Conservation (phyloP, 2,888 invertebrate genomes). For the Mellilla xanthometata region DNA sequence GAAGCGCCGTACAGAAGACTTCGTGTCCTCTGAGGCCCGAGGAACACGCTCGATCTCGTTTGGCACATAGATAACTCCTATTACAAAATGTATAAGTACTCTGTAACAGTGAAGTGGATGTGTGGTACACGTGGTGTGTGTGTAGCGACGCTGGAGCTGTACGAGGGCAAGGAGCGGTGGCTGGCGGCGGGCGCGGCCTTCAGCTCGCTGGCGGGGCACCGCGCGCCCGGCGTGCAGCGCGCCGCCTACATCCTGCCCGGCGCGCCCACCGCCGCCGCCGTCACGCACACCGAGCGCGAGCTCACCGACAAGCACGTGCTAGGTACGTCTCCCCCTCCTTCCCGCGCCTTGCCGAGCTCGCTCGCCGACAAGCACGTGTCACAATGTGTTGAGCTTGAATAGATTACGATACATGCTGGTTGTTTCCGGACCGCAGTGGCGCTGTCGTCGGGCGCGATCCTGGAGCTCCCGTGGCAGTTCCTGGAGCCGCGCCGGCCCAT, state of each 20-base stretch:
- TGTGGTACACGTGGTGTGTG: too few species aligned
- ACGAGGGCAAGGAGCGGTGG: slow-evolving; percentile 90
- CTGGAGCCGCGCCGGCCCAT: slow-evolving; percentile 95
- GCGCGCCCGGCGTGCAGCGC: slow-evolving; percentile 86
- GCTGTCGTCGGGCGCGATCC: slow-evolving; percentile 92
- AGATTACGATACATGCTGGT: too few species aligned
- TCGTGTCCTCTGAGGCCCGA: too few species aligned
- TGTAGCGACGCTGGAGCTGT: slow-evolving; percentile 94
- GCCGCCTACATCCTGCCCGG: slow-evolving; percentile 94
- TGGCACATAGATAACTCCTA: too few species aligned
- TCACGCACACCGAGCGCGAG: slow-evolving; percentile 96
- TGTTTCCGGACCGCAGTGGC: slow-evolving; percentile 86
- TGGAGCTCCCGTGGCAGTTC: slow-evolving; percentile 96
- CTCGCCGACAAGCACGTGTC: too few species aligned
- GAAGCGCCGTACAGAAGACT: too few species aligned
- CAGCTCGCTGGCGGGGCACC: slow-evolving; percentile 90
- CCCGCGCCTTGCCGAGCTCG: too few species aligned
- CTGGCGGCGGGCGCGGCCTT: slow-evolving; percentile 93
- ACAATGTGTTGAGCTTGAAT: too few species aligned
- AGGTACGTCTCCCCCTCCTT: slow-evolving; percentile 75
- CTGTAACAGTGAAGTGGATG: too few species aligned
- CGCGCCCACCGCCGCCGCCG: slow-evolving; percentile 89
- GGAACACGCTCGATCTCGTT: too few species aligned
- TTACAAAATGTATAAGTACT: too few species aligned
- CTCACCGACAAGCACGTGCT: slow-evolving; percentile 94